phyloP scores from a whole-genome alignment of 2,888 invertebrate species.

The Troides helena region DNA sequence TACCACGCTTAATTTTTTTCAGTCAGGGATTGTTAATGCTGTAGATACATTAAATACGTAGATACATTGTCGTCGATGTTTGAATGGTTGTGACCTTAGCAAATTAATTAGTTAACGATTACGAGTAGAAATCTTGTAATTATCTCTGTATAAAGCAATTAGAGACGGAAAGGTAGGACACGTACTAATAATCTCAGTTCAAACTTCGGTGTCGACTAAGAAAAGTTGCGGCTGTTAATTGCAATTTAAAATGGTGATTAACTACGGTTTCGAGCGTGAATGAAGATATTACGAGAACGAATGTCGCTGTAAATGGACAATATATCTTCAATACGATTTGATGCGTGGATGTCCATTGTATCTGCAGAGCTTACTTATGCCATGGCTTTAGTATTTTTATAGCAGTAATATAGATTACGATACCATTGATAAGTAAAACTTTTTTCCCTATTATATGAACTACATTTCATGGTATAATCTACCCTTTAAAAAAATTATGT shows the following conservation, averaged over 20 bases:
- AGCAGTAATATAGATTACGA: too few relatives aligned
- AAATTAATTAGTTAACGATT: not conserved
- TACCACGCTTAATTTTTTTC: too few relatives aligned
- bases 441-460: too few relatives aligned
- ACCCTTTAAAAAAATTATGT: too few relatives aligned
- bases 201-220: not conserved
- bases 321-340: not conserved
- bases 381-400: too few relatives aligned
- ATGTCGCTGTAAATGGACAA: not conserved
- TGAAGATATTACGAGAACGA: not conserved
- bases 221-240: not conserved
- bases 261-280: not conserved
- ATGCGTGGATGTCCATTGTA: not conserved
- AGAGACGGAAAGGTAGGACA: not conserved
- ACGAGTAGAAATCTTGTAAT: not conserved
- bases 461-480: too few relatives aligned
- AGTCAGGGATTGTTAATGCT: too few relatives aligned
- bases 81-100: not conserved
- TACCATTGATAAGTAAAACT: too few relatives aligned
- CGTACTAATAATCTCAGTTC: not conserved
- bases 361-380: not conserved
- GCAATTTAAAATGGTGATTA: not conserved
- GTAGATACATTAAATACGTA: not conserved
- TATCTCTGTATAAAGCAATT: not conserved
- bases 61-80: not conserved